A percentile compares a stretch with the other conserved stretches of the same genome.
Conservation (phyloP, 2,888 invertebrate genomes). For the Drosophila picticornis region DNA sequence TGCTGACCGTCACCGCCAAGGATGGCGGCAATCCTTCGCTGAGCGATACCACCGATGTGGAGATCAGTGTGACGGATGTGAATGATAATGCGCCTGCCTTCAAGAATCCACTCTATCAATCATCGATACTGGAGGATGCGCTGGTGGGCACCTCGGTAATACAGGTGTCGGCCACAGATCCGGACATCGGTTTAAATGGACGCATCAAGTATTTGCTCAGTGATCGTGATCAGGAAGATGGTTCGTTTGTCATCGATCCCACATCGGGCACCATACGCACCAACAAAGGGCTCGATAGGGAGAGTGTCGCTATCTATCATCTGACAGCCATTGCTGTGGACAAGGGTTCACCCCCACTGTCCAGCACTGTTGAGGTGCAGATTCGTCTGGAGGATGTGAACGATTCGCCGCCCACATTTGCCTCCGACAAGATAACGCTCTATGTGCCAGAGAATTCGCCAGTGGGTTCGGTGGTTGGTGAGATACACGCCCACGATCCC, state of each 20-base stretch:
- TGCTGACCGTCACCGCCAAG: conserved; percentile 95
- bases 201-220: conserved; percentile 92
- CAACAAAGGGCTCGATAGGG: conserved; percentile 95
- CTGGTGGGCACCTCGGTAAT: conserved; percentile 92
- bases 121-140: conserved; percentile 94
- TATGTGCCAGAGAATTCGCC: conserved; percentile 98
- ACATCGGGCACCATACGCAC: conserved; percentile 96
- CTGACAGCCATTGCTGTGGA: conserved; percentile 95
- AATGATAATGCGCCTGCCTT: conserved; percentile 98
- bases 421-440: conserved; percentile 93
- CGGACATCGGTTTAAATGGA: conserved; percentile 95
- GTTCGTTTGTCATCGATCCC: conserved; percentile 96
- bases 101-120: conserved; percentile 92
- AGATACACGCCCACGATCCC: conserved; percentile 95
- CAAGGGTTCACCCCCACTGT: conserved; percentile 92
- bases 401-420: conserved; percentile 95
- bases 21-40: conserved; percentile 96
- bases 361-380: conserved; percentile 90
- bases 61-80: conserved; percentile 97
- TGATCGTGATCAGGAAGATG: conserved; percentile 91
- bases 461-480: conserved; percentile 96
- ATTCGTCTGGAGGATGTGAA: conserved; percentile 95
- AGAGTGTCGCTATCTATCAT: conserved; percentile 93
- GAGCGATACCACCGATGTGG: conserved; percentile 97
- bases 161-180: conserved; percentile 92